These are phyloP conservation scores for Lydus trimaculatus DNA, from an alignment of 2,888 invertebrate genomes.

Conservation along the genomic window DNA sequence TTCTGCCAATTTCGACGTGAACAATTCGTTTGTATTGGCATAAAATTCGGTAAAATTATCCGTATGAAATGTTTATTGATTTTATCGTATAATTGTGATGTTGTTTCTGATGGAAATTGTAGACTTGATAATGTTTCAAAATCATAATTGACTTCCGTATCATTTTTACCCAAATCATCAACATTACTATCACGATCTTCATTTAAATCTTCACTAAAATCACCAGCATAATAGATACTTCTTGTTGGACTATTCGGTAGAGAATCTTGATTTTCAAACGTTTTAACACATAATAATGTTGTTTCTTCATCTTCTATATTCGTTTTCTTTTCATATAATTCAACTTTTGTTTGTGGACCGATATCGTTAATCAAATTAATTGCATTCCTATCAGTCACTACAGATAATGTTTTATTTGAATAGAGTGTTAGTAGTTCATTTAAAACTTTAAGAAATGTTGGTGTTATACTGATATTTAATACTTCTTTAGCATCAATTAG, in stretches of 20 bases:
- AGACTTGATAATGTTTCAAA: constrained; percentile 56
- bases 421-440: constrained; percentile 58
- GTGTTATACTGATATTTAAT: constrained; percentile 74
- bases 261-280: constrained; percentile 69
- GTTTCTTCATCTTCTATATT: constrained; percentile 60
- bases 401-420: constrained; percentile 58
- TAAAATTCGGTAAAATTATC: constrained; percentile 70
- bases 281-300: constrained; percentile 63
- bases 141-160: constrained; percentile 50
- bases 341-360: constrained; percentile 67
- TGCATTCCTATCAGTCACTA: constrained; percentile 54
- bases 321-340: constrained; percentile 63
- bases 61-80: constrained; percentile 72
- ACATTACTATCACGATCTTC: constrained; percentile 52
- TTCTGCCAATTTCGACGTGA: constrained; percentile 71
- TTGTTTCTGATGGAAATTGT: constrained; percentile 63
- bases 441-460: constrained; percentile 66
- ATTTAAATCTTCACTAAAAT: constrained; percentile 43
- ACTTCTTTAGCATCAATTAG: constrained; percentile 72
- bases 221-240: constrained; percentile 39
- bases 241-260: constrained; percentile 67
- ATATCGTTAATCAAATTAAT: constrained; percentile 71
- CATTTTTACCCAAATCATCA: constrained; percentile 38
- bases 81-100: constrained; percentile 66
- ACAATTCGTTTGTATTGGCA: constrained; percentile 69